Conservation (phyloP, 2,888 invertebrate genomes). For the Tetragonisca angustula region DNA sequence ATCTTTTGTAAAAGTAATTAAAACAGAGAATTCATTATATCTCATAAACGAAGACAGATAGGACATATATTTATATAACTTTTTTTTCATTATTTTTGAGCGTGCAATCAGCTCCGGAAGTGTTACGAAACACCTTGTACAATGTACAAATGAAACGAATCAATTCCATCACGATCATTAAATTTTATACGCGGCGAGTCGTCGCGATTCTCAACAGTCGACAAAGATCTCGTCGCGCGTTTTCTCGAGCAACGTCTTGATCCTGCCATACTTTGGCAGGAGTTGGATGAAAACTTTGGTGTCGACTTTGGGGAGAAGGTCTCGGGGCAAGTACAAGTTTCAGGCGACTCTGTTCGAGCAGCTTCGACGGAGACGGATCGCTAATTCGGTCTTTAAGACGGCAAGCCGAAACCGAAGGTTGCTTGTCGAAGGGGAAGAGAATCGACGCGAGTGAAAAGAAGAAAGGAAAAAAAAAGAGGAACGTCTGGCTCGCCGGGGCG, state of each 20-base stretch:
- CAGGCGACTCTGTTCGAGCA: background rate
- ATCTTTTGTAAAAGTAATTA: no score
- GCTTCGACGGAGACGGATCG: slow-evolving; percentile 1
- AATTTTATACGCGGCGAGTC: no score
- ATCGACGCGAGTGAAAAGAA: slow-evolving; percentile 4
- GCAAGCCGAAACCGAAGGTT: background rate
- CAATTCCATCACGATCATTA: no score
- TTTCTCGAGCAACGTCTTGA: background rate
- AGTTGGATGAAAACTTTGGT: background rate
- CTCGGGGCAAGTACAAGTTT: background rate
- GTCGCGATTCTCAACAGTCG: no score
- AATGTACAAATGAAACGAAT: no score
- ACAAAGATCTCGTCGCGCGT: no score
- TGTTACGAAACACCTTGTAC: no score
- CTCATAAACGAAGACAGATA: no score
- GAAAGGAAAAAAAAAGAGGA: background rate
- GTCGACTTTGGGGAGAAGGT: background rate
- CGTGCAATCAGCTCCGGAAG: no score
- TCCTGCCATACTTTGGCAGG: background rate
- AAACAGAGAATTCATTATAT: no score
- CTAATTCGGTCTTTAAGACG: slow-evolving; percentile 18
- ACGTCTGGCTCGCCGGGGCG: slow-evolving; percentile 8
- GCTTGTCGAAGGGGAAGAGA: background rate
- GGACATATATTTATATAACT: no score
- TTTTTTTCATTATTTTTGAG: no score